Base-by-base conservation (phyloP, 2,888 invertebrate genomes). In the Eristalis intricaria region DNA sequence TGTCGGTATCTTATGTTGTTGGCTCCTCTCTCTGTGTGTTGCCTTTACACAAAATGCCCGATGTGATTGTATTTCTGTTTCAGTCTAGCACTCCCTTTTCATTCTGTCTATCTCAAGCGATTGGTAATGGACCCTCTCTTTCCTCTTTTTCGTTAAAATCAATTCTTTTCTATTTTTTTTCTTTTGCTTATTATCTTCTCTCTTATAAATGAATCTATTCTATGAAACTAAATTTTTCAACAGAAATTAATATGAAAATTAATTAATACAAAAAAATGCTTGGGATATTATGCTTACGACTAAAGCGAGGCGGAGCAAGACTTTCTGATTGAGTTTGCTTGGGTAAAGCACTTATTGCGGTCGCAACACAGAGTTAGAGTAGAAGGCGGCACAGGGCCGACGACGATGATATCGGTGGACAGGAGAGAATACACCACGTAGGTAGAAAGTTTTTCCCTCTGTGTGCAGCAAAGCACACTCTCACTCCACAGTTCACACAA, bases 141-240 rank as follows among this genome's bases (percentile, higher is more conserved):
- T 79, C 84, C 32, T 73, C 75, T 84, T 84, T 71, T 87, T 84
- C 87, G 83, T 84, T 87, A 84, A 87, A 84, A 87, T 87, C 83
- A 87, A 87, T 87, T 87, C 56, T 83, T 77, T 79, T 73, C 76
- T 66, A 38, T 78, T 70, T 83, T 77, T 73, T 77, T 69, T 69
- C 43, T 79, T 75, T 50, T 35, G 35, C 35, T 40, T 56, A 58
- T 40, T 15, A 69, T 40, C 69, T 76, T 69, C 40, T 29, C 23
- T 77, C 38, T 77, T 43, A 29, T 56, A 73, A 82, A 77, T 76
- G 69, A 74, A 86, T 23, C n/a, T 73, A 82, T 77, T 77, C 73
- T 73, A 85, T 86, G 74, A 80, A 80, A 80, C 66, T 64, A 50
- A 85, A 77, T 85, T 77, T 71, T 60, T 69, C 1, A 56, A 56